Base-by-base conservation (phyloP, 2,113 vertebrate species). In the Nipponia nippon region DNA sequence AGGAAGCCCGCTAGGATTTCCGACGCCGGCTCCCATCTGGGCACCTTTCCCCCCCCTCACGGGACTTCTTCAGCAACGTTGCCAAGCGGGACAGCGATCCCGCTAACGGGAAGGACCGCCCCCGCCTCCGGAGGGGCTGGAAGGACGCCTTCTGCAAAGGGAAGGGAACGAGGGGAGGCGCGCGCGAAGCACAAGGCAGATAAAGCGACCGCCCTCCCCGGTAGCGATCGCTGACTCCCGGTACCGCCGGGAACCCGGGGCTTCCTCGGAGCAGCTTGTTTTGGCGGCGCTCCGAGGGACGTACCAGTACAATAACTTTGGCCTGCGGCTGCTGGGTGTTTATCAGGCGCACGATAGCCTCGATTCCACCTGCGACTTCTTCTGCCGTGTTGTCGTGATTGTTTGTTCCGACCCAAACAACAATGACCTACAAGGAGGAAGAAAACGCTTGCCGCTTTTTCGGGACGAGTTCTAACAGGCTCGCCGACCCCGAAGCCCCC, bases 381-480 rank as follows among this genome's bases (percentile, higher is more conserved):
- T 99, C 99, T 8, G 99, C 99, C 6, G 99, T 98, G 97, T 99
- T 99, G 85, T 99, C 98, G 1, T 99, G 98, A 89, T 99, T 99
- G 96, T 99, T 99, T 96, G 99, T 99, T 97, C 99, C 99, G 76
- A 99, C 99, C 99, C 99, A 99, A 88, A 99, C 97, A 86, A 99
- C 99, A 81, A 99, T 99, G 90, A 99, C 99, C 99, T 99, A 84
- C 15, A 32, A 40, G 86, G 65, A 72, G 61, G 32, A 32, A 89
- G 30, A 89, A 79, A 71, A 21, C 0, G 3, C 18, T 16, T 10
- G 16, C 42, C 32, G 8, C 67, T 32, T 52, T 32, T 42, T 17
- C 82, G 59, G 30, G 8, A 56, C 4, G 3, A n/a, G n/a, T 2
- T 10, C 20, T 3, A 11, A 11, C 0, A 9, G 62, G 29, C 22